phyloP scores from a whole-genome alignment of 1,140 invertebrate species.

The Lasioglossum baleicum region DNA sequence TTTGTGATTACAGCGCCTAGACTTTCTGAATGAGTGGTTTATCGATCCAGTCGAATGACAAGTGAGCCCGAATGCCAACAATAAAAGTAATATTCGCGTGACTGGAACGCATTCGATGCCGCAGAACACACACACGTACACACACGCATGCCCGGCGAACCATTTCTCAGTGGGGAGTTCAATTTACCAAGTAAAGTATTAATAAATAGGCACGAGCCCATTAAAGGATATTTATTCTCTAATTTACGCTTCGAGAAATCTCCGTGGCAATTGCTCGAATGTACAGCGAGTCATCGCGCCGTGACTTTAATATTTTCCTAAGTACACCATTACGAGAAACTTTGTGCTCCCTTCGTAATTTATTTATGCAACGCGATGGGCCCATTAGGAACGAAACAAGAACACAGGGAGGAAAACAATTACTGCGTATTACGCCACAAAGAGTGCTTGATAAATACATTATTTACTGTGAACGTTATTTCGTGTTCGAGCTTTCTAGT shows the following conservation, averaged over 20 bases:
- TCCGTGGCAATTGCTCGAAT: not conserved
- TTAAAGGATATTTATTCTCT: not conserved
- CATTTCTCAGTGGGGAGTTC: not conserved
- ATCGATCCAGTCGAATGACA: constrained; percentile 32
- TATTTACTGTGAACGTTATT: too few species aligned
- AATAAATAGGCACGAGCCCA: constrained; percentile 1
- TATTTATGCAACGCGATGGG: too few species aligned
- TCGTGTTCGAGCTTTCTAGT: too few species aligned
- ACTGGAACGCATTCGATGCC: constrained; percentile 11
- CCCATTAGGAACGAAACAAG: too few species aligned
- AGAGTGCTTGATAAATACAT: too few species aligned
- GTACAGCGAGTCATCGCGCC: not conserved
- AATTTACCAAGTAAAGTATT: constrained; percentile 21
- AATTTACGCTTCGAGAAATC: not conserved
- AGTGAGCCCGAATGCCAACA: constrained; percentile 20
- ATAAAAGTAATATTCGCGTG: constrained; percentile 47
- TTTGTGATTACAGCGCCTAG: constrained; percentile 10
- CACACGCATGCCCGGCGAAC: too few species aligned
- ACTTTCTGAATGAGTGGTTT: constrained; percentile 11
- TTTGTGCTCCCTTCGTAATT: too few species aligned
- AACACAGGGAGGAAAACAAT: too few species aligned
- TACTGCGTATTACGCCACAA: too few species aligned
- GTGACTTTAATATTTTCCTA: not conserved
- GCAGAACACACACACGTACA: not conserved
- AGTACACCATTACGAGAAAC: too few species aligned